Evolutionary conservation across 2,797 vertebrate genomes (phyloP).

Genomic region (Heliangelus exortis): DNA sequence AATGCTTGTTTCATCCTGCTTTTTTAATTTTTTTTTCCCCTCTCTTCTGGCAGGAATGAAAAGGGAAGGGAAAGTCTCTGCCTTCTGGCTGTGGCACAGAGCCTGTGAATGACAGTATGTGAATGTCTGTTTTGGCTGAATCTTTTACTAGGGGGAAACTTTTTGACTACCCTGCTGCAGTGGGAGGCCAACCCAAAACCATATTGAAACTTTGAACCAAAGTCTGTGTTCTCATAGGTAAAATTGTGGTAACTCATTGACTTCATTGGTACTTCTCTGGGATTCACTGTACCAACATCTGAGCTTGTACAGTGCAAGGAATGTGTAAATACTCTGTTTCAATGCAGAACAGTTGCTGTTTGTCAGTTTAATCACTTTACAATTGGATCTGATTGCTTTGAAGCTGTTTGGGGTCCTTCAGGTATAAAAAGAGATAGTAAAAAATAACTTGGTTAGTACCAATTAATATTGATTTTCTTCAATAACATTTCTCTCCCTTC

Average conservation of each 20-base stretch:
- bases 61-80: not conserved
- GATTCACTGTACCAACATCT: not conserved
- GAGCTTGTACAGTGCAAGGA: not conserved
- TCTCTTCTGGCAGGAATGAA: not conserved
- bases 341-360: not conserved
- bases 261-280: not conserved
- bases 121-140: not conserved
- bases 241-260: not conserved
- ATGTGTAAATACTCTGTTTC: not conserved
- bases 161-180: not conserved
- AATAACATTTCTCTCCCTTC: not conserved
- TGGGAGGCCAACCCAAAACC: not conserved
- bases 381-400: not conserved
- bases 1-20: not conserved
- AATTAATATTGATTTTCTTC: slow-evolving; percentile 1
- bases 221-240: not conserved
- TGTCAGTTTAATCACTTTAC: not conserved
- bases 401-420: not conserved
- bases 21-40: not conserved
- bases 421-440: not conserved
- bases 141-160: not conserved
- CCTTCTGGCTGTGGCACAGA: not conserved
- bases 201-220: not conserved
- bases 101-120: not conserved
- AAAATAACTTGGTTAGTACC: not conserved